Conservation (phyloP, 2,888 invertebrate species). For the Drosophila cognata region DNA sequence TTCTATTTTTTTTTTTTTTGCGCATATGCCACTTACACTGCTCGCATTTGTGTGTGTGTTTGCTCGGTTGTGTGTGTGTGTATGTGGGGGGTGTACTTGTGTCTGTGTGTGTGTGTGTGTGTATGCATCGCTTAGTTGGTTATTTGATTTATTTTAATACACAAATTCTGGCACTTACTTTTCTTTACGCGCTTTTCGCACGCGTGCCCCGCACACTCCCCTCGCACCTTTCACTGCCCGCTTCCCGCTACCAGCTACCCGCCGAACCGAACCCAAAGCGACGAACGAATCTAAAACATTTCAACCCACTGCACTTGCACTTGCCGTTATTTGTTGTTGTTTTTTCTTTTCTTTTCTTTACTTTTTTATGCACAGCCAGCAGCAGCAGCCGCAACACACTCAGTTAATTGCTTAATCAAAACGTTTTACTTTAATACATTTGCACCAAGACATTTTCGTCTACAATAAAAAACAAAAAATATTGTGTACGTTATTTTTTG, state of each 20-base stretch:
- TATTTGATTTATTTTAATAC: constrained; percentile 79
- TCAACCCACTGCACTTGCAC: constrained; percentile 79
- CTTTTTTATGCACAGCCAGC: constrained; percentile 32
- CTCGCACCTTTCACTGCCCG: background rate
- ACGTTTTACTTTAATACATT: constrained; percentile 58
- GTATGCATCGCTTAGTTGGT: constrained; percentile 78
- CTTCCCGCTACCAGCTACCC: constrained; percentile 15
- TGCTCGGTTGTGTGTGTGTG: background rate
- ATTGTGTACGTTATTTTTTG: constrained; percentile 37
- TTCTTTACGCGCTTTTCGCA: constrained; percentile 79
- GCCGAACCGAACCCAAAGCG: constrained; percentile 28
- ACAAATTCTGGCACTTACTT: constrained; percentile 79
- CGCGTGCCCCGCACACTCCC: constrained; percentile 44
- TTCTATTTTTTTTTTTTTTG: constrained; percentile 28
- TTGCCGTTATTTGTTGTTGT: constrained; percentile 69
- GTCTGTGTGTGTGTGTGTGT: constrained; percentile 49
- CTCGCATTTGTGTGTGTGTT: constrained; percentile 14
- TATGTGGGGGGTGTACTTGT: constrained; percentile 18
- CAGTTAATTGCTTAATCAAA: constrained; percentile 79
- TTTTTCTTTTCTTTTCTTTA: constrained; percentile 5
- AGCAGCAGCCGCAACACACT: constrained; percentile 29
- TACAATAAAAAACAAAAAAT: constrained; percentile 46
- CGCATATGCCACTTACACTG: constrained; percentile 69
- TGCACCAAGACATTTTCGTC: constrained; percentile 67
- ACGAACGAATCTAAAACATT: constrained; percentile 68